These are phyloP conservation scores for Clepsis dumicolana DNA, from an alignment of 2,888 invertebrate species.

Conservation along the genomic window DNA sequence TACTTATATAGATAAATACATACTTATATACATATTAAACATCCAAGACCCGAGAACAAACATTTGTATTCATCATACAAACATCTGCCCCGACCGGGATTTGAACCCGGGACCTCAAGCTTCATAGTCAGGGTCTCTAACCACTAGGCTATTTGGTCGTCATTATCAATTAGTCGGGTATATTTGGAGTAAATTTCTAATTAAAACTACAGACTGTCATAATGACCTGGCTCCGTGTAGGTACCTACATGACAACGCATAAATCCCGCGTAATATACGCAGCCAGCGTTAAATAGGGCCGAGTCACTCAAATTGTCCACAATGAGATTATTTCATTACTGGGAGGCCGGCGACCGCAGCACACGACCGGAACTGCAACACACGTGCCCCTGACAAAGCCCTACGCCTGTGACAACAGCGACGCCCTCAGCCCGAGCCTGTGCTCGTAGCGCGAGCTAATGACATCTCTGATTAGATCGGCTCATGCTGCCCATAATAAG, in stretches of 20 bases:
- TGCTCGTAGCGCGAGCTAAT: constrained; percentile 28
- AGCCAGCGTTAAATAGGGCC: constrained; percentile 76
- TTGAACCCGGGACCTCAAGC: too few relatives aligned
- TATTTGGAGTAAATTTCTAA: too few relatives aligned
- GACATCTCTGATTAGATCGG: constrained; percentile 38
- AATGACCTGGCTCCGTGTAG: constrained; percentile 76
- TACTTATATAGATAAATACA: too few relatives aligned
- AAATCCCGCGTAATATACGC: constrained; percentile 82
- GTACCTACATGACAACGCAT: constrained; percentile 81
- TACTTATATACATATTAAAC: too few relatives aligned
- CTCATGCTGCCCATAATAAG: constrained; percentile 22
- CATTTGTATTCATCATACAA: too few relatives aligned
- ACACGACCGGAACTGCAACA: constrained; percentile 53
- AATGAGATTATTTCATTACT: constrained; percentile 82
- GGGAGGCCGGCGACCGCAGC: constrained; percentile 65
- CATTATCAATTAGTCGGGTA: too few relatives aligned
- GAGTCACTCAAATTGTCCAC: constrained; percentile 81
- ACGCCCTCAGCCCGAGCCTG: constrained; percentile 20
- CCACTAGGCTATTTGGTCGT: too few relatives aligned
- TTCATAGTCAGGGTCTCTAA: too few relatives aligned
- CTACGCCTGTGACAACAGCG: constrained; percentile 25
- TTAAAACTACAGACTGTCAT: constrained; percentile 76
- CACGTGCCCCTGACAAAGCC: constrained; percentile 34
- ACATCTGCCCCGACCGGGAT: too few relatives aligned
- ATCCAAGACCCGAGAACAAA: too few relatives aligned